Percentiles rank a stretch among this genome's conserved stretches.
These are phyloP conservation scores for Eristalis pertinax DNA, from an alignment of 2,888 invertebrate species.

Conservation along the genomic window DNA sequence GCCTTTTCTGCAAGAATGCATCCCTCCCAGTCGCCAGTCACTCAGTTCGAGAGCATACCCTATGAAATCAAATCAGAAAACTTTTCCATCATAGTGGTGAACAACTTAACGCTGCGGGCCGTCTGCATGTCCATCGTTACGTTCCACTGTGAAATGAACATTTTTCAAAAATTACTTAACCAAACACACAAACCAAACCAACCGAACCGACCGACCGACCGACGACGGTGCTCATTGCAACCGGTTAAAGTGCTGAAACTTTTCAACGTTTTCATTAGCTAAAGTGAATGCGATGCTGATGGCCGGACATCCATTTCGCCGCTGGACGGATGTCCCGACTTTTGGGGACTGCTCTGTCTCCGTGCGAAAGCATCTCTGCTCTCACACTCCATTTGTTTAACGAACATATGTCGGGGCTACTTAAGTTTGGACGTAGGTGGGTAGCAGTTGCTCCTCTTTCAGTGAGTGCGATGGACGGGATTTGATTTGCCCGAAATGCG, in stretches of 20 bases:
- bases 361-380: no score
- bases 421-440: no score
- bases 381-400: no score
- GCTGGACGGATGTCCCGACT: not conserved
- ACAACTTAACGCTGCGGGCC: not conserved
- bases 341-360: not conserved
- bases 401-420: no score
- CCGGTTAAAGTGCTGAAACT: constrained; percentile 3
- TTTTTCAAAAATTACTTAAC: constrained; percentile 6
- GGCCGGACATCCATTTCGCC: not conserved
- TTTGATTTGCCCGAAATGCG: no score
- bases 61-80: not conserved
- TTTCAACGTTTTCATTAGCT: constrained; percentile 12
- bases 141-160: not conserved
- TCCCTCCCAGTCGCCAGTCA: not conserved
- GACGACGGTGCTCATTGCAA: not conserved
- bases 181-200: not conserved
- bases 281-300: constrained; percentile 4
- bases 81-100: not conserved
- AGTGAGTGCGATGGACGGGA: no score
- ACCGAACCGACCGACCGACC: not conserved
- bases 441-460: no score
- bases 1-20: no score
- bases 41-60: not conserved
- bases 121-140: not conserved